Percentiles rank a stretch among this genome's conserved stretches.
These are phyloP conservation scores for Edolisoma coerulescens DNA, from an alignment of 2,113 vertebrate genomes.

Conservation along the genomic window DNA sequence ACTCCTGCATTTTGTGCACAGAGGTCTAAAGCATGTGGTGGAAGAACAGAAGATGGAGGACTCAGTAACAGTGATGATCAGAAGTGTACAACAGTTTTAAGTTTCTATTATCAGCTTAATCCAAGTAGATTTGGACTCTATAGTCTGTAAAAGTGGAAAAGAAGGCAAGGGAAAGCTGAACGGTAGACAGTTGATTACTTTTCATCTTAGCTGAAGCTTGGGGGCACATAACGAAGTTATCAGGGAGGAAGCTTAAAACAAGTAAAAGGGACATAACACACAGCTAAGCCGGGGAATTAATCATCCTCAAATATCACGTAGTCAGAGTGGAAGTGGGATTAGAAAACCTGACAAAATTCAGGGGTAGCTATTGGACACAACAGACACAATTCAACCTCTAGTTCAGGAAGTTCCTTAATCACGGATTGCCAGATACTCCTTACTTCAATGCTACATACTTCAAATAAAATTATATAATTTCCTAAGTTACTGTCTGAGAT, in stretches of 20 bases:
- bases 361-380: neutral
- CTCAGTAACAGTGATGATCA: neutral
- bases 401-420: neutral
- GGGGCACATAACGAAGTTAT: neutral
- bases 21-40: neutral
- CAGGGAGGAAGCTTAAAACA: neutral
- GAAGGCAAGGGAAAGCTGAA: neutral
- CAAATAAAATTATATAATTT: neutral
- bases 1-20: neutral
- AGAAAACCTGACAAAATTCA: neutral
- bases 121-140: neutral
- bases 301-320: neutral
- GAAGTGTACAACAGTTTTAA: neutral
- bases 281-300: fast-evolving
- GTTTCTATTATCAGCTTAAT: neutral
- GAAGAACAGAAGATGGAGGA: neutral
- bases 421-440: neutral
- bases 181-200: neutral
- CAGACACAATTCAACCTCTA: neutral
- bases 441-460: neutral
- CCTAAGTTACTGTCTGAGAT: neutral
- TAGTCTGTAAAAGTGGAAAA: neutral
- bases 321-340: neutral
- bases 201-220: neutral
- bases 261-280: neutral